Evolutionary conservation across 1,140 invertebrate genomes (phyloP), one percentile per base, ranked within the genome.

Genomic region (Bombus affinis): DNA sequence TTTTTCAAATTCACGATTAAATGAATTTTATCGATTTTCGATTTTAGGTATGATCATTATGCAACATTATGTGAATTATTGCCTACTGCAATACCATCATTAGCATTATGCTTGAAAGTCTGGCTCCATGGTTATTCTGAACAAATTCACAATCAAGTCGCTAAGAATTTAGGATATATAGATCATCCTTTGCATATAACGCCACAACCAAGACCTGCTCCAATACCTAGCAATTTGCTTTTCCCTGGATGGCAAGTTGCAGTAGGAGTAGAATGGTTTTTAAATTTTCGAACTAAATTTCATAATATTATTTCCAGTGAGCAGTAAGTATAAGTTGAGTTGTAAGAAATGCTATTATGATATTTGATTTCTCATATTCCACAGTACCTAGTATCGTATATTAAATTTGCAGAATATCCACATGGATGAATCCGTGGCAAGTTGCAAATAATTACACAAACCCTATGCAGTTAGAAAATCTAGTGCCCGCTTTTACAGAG

Each of bases 11-110:
- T 65, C 2, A 78, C 65, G 37, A 47, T 32, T 37, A 73, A 72
- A 81, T 13, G 66, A 76, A 44, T 62, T 42, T 42, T 35, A 47
- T 25, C 25, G 4, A 32, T 32, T 90, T 65, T 15, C 66, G n/a
- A 81, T 96, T 95, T 84, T 91, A 97, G 97, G 88, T 99, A 98
- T 92, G 98, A 99, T 94, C 99, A 99, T 93, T 98, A 98, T 95
- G 98, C 98, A 8, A 97, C 98, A 0, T 96, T 99, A 28, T 99
- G 98, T 94, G 99, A 99, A 95, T 94, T 99, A 12, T 94, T 99
- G n/a, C 98, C 98, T 2, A 96, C 96, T 1, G 96, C 97, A 5
- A 94, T 99, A 80, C 99, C 99, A 13, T 97, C 97, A 77, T 92
- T 98, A 57, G 96, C 95, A 8, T 91, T 96, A 15, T 97, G 97